Conservation (phyloP, 37 sponge, comb jelly and placozoan genomes). For the Aplysina aerophoba region DNA sequence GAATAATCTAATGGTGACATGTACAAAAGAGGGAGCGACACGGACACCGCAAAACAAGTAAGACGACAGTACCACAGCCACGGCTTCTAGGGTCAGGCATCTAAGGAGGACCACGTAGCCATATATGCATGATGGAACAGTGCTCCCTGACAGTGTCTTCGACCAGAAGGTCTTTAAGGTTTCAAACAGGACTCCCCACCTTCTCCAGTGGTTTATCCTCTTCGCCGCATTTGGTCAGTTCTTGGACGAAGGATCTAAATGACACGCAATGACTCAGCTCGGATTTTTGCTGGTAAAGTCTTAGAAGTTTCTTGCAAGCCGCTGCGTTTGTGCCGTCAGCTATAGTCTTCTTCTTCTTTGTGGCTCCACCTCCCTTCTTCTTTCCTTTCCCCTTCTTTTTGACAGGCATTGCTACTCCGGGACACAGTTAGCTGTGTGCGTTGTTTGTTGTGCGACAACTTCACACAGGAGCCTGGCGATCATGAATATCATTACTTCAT, state of each 20-base stretch:
- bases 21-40: not conserved
- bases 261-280: not conserved
- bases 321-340: constrained; percentile 43
- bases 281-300: constrained; percentile 41
- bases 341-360: constrained; percentile 13
- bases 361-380: constrained; percentile 28
- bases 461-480: too few relatives aligned
- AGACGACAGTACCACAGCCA: too few relatives aligned
- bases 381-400: constrained; percentile 16
- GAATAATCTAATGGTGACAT: constrained; percentile 3
- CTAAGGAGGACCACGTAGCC: too few relatives aligned
- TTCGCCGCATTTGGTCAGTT: constrained; percentile 16
- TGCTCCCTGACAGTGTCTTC: too few relatives aligned
- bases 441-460: too few relatives aligned
- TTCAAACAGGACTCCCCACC: not conserved
- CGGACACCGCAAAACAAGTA: too few relatives aligned
- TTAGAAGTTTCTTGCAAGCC: constrained; percentile 44
- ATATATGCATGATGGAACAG: too few relatives aligned
- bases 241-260: not conserved
- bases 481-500: too few relatives aligned
- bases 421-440: too few relatives aligned
- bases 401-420: too few relatives aligned
- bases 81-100: too few relatives aligned
- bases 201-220: constrained; percentile 45
- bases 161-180: too few relatives aligned